Evolutionary conservation across 2,113 vertebrate species (phyloP).

Genomic region (Mirounga angustirostris): DNA sequence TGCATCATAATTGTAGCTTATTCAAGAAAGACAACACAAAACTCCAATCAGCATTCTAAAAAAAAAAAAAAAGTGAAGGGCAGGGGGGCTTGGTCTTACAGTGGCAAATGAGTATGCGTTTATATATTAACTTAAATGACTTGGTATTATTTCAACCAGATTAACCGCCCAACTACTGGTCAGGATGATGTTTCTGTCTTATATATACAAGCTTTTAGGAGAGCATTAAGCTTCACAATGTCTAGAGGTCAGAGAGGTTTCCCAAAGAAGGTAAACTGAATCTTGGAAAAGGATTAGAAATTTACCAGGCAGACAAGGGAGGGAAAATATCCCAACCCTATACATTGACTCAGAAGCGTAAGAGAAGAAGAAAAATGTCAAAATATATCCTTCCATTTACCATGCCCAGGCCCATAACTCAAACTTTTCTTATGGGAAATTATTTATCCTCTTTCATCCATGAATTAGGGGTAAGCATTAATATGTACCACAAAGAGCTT

Average conservation of each 20-base stretch:
- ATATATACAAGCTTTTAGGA: background rate
- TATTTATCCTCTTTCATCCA: slow-evolving; percentile 31
- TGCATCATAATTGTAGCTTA: background rate
- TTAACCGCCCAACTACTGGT: background rate
- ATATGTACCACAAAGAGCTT: background rate
- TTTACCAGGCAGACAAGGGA: background rate
- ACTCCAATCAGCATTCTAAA: background rate
- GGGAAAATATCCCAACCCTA: background rate
- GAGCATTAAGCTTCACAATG: background rate
- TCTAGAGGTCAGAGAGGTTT: slow-evolving; percentile 10
- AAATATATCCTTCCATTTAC: slow-evolving; percentile 53
- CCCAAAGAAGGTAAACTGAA: slow-evolving; percentile 53
- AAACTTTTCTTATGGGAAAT: background rate
- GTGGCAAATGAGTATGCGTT: background rate
- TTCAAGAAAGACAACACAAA: slow-evolving; percentile 35
- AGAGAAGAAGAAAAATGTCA: slow-evolving; percentile 47
- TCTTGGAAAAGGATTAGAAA: slow-evolving; percentile 47
- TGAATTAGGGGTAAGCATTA: background rate
- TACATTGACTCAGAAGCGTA: background rate
- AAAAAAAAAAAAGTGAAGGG: background rate
- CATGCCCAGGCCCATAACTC: background rate
- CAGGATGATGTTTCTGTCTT: background rate
- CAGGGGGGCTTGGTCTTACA: background rate
- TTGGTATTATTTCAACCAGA: slow-evolving; percentile 35
- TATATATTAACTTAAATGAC: slow-evolving; percentile 42